These are phyloP conservation scores for Epizoanthus stellaris DNA, from an alignment of 92 coral and sea anemone species.

Conservation along the genomic window DNA sequence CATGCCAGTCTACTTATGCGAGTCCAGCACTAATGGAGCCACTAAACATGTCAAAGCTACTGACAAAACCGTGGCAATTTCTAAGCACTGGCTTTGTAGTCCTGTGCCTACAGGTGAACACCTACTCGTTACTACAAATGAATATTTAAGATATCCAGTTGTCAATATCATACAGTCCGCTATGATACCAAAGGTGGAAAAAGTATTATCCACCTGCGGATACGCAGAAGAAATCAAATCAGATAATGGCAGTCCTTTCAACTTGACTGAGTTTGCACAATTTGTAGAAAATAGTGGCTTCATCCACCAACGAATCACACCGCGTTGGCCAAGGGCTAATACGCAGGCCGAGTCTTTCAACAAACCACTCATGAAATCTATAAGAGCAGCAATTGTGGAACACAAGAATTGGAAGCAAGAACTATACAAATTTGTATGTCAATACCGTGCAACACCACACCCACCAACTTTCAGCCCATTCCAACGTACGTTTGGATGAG, in stretches of 20 bases:
- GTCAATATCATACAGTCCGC: constrained; percentile 12
- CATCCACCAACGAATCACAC: constrained; percentile 25
- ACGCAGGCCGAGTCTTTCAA: constrained; percentile 24
- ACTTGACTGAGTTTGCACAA: background rate
- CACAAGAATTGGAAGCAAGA: background rate
- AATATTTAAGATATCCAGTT: constrained; percentile 17
- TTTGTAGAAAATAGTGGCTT: constrained; percentile 13
- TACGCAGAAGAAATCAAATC: constrained; percentile 34
- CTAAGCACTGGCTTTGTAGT: background rate
- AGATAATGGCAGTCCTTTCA: background rate
- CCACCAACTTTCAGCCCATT: constrained; percentile 16
- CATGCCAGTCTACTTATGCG: constrained; percentile 1
- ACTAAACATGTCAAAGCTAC: too few species aligned
- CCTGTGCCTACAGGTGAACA: constrained; percentile 6
- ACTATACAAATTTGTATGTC: constrained; percentile 15
- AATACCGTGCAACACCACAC: constrained; percentile 30
- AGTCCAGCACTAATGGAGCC: background rate
- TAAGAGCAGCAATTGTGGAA: constrained; percentile 25
- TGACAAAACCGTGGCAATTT: too few species aligned
- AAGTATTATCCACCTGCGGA: constrained; percentile 34
- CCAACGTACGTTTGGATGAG: constrained; percentile 19
- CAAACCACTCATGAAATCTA: constrained; percentile 1
- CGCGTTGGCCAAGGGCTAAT: constrained; percentile 37
- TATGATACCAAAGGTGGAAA: background rate
- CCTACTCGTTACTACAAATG: constrained; percentile 14